phyloP scores from a whole-genome alignment of 2,888 invertebrate genomes.

The Rhingia campestris region DNA sequence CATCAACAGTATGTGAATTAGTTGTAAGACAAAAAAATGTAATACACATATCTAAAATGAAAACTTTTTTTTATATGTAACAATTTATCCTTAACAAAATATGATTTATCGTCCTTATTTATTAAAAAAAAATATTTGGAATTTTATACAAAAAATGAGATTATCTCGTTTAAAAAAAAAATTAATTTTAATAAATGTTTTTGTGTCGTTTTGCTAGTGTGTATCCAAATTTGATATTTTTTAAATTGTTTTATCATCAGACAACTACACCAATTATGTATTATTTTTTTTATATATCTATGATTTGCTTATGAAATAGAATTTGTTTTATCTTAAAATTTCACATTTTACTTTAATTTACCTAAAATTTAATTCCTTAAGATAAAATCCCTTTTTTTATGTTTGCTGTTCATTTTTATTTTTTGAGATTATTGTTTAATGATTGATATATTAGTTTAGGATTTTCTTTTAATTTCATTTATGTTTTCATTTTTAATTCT shows the following conservation, averaged over 20 bases:
- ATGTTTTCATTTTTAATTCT: conserved; percentile 53
- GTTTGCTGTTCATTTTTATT: conserved; percentile 37
- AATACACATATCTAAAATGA: conserved; percentile 40
- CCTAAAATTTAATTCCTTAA: conserved; percentile 56
- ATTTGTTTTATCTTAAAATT: conserved; percentile 53
- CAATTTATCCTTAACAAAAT: conserved; percentile 35
- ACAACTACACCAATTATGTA: conserved; percentile 57
- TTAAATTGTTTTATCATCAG: conserved; percentile 51
- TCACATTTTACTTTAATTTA: conserved; percentile 63
- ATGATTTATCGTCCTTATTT: conserved; percentile 20
- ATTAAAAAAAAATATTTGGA: neutral
- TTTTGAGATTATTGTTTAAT: conserved; percentile 68
- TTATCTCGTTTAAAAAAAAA: conserved; percentile 24
- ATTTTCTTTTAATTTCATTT: conserved; percentile 59
- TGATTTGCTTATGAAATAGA: conserved; percentile 50
- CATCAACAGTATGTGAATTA: conserved; percentile 45
- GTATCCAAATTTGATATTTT: conserved; percentile 24
- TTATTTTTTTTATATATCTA: conserved; percentile 46
- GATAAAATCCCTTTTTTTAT: conserved; percentile 54
- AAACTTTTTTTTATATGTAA: conserved; percentile 14
- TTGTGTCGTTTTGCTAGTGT: conserved; percentile 68
- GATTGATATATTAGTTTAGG: conserved; percentile 72
- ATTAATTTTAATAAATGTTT: conserved; percentile 37
- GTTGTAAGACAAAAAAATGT: conserved; percentile 42
- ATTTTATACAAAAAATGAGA: conserved; percentile 39